Conservation (phyloP, 2,797 vertebrate genomes). For the Sebastiscus tertius region DNA sequence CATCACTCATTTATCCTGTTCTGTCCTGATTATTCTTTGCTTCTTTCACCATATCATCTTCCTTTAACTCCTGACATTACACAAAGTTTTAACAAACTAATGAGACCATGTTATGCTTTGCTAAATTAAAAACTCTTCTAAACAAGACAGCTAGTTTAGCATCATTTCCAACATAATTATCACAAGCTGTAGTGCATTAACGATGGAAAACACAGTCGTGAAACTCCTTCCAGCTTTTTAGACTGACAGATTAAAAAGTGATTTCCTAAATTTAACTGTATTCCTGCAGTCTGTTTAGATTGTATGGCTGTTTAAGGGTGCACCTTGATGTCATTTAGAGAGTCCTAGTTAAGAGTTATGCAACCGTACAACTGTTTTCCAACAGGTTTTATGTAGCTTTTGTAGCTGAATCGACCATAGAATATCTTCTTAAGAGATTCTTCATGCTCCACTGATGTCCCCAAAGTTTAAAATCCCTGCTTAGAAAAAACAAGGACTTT, state of each 20-base stretch:
- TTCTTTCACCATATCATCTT: neutral
- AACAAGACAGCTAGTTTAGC: neutral
- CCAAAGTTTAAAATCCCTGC: conserved; percentile 50
- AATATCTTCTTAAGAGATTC: conserved; percentile 70
- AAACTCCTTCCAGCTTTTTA: neutral
- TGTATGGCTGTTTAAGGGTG: neutral
- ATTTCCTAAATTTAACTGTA: neutral
- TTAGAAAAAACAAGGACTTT: conserved; percentile 19
- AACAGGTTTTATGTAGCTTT: conserved; percentile 35
- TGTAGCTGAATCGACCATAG: conserved; percentile 22
- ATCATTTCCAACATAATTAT: neutral
- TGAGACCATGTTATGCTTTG: too few species aligned
- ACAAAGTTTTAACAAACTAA: too few species aligned
- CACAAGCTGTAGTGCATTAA: neutral
- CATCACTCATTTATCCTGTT: conserved; percentile 33
- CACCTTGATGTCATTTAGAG: neutral
- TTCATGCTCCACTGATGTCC: conserved; percentile 59
- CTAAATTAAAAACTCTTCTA: too few species aligned
- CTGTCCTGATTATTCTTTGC: neutral
- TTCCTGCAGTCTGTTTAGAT: neutral
- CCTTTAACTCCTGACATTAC: too few species aligned
- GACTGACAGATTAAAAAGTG: neutral
- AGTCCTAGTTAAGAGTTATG: neutral
- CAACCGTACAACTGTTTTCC: conserved; percentile 15
- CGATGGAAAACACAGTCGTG: neutral